Conservation (phyloP, 2,113 vertebrate species). For the Dunckerocampus dactyliophorus region DNA sequence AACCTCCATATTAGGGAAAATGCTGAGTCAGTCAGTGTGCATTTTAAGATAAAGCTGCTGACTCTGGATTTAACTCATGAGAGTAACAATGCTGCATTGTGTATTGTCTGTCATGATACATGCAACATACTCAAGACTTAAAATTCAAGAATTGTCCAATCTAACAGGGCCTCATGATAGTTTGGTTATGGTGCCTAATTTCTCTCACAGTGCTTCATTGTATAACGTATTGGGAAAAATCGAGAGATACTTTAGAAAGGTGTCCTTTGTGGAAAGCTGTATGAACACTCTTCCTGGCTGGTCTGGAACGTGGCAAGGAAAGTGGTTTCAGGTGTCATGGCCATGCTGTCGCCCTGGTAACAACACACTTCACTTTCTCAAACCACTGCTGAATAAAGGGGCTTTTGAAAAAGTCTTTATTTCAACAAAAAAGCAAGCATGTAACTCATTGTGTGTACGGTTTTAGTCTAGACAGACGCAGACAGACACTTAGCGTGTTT, state of each 20-base stretch:
- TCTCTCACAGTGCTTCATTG: conserved; percentile 54
- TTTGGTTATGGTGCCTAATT: conserved; percentile 24
- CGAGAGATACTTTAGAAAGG: conserved; percentile 53
- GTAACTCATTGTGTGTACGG: conserved; percentile 45
- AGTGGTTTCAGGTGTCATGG: conserved; percentile 69
- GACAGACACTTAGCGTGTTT: conserved; percentile 25
- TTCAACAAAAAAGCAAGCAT: conserved; percentile 60
- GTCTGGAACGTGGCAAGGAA: conserved; percentile 57
- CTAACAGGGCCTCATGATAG: conserved; percentile 20
- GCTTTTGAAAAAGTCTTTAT: conserved; percentile 70
- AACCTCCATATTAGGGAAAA: background rate
- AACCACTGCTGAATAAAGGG: conserved; percentile 61
- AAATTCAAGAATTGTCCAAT: conserved; percentile 25
- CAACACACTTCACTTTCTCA: conserved; percentile 66
- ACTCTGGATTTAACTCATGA: background rate
- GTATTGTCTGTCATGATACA: conserved; percentile 9
- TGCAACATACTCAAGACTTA: conserved; percentile 20
- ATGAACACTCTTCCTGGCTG: conserved; percentile 46
- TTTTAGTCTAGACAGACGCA: conserved; percentile 54
- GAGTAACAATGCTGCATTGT: conserved; percentile 12
- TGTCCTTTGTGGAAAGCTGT: conserved; percentile 56
- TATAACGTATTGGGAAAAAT: conserved; percentile 46
- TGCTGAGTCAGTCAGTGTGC: background rate
- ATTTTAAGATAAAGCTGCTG: conserved; percentile 2
- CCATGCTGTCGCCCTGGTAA: conserved; percentile 62